phyloP scores from a whole-genome alignment of 1,140 invertebrate species.

The Zaprionus kolodkinae region DNA sequence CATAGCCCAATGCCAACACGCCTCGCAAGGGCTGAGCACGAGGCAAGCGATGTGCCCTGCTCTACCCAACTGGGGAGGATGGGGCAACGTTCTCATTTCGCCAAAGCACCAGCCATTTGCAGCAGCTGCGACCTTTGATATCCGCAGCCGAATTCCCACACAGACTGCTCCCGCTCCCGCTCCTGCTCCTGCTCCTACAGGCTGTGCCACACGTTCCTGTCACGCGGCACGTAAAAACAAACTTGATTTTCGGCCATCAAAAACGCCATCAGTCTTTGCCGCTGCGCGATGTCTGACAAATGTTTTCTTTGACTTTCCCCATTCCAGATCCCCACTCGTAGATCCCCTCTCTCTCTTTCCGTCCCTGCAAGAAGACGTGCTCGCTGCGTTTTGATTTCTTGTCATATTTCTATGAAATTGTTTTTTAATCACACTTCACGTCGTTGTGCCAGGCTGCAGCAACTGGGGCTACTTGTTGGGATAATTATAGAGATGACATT shows the following conservation, averaged over 20 bases:
- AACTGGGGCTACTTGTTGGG: neutral
- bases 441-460: neutral
- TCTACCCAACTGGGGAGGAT: too few species aligned
- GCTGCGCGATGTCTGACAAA: conserved; percentile 54
- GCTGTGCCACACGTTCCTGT: conserved; percentile 45
- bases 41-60: neutral
- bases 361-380: conserved; percentile 54
- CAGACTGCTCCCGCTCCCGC: conserved; percentile 27
- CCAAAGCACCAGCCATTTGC: conserved; percentile 80
- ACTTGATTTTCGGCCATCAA: conserved; percentile 81
- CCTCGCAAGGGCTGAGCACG: neutral
- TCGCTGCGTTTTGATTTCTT: conserved; percentile 38
- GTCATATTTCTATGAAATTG: conserved; percentile 73
- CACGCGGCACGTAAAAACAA: conserved; percentile 77
- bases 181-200: neutral
- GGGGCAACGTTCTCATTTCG: conserved; percentile 59
- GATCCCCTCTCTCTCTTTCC: neutral
- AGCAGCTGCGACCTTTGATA: conserved; percentile 82
- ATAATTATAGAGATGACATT: neutral
- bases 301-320: conserved; percentile 65
- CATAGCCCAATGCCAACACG: conserved; percentile 51
- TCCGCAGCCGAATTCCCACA: conserved; percentile 60
- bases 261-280: conserved; percentile 74
- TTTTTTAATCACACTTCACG: conserved; percentile 70
- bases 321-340: neutral